These are phyloP conservation scores for Enteromius fasciolatus DNA, from an alignment of 2,797 vertebrate species.

Conservation along the genomic window DNA sequence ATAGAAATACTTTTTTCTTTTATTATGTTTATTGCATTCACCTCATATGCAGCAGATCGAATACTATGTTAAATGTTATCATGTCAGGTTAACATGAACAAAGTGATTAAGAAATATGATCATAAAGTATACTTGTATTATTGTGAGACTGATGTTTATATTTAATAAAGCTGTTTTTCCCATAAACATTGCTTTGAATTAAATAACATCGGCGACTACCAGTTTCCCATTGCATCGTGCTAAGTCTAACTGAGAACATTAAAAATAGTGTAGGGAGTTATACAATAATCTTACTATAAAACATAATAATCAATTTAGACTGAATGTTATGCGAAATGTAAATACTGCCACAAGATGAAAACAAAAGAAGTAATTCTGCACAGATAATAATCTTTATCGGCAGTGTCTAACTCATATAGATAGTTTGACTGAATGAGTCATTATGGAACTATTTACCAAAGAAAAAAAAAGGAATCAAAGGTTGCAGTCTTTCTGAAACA, in stretches of 20 bases:
- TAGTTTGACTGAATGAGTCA: background rate
- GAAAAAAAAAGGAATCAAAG: background rate
- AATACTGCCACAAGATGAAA: background rate
- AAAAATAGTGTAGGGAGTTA: background rate
- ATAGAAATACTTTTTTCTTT: background rate
- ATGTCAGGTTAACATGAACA: background rate
- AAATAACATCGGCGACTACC: background rate
- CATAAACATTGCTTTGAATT: slow-evolving; percentile 6
- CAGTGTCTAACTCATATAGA: background rate
- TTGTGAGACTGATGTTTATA: background rate
- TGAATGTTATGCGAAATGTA: background rate
- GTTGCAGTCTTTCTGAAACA: background rate
- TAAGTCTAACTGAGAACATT: background rate
- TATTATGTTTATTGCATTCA: background rate
- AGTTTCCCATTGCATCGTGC: too few relatives aligned
- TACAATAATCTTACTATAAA: background rate
- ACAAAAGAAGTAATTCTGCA: background rate
- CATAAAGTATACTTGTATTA: background rate
- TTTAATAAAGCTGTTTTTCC: background rate
- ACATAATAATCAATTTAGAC: background rate
- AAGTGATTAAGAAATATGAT: background rate
- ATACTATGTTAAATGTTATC: background rate
- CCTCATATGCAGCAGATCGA: background rate
- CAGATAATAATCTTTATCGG: background rate
- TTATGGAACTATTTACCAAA: background rate